Evolutionary conservation across 2,797 vertebrate species (phyloP).

Genomic region (Danionella dracula): DNA sequence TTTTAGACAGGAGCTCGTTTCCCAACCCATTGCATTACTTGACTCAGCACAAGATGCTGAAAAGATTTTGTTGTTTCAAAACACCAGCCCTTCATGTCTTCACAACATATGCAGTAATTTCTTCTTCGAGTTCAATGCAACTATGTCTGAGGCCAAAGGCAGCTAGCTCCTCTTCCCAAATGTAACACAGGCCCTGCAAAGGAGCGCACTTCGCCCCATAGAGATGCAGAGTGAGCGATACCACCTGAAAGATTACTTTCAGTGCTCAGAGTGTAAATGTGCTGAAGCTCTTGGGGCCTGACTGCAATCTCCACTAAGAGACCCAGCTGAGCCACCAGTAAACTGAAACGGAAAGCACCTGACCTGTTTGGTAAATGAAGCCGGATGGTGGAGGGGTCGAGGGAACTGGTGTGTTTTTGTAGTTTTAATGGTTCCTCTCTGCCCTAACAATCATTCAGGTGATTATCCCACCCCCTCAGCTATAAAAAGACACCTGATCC

Average conservation of each 20-base stretch:
- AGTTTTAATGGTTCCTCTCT: constrained; percentile 31
- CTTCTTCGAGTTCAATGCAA: too few relatives aligned
- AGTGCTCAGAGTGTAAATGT: constrained; percentile 21
- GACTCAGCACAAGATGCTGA: too few relatives aligned
- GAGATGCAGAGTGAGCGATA: background rate
- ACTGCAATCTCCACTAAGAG: constrained; percentile 19
- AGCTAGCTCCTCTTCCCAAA: too few relatives aligned
- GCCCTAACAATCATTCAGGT: constrained; percentile 40
- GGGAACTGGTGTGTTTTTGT: constrained; percentile 35
- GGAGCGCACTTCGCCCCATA: background rate
- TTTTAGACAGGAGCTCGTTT: too few relatives aligned
- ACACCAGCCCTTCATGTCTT: too few relatives aligned
- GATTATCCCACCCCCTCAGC: constrained; percentile 23
- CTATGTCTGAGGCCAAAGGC: too few relatives aligned
- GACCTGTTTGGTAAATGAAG: constrained; percentile 33
- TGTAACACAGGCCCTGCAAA: background rate
- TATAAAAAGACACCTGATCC: constrained; percentile 37
- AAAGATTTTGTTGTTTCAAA: too few relatives aligned
- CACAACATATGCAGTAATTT: too few relatives aligned
- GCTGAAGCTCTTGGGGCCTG: background rate
- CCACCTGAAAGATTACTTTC: constrained; percentile 11
- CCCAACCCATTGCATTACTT: too few relatives aligned
- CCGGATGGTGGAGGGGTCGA: constrained; percentile 22
- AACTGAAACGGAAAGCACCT: constrained; percentile 40
- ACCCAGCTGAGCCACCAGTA: constrained; percentile 25